A percentile compares a stretch with the other conserved stretches of the same genome.
These are phyloP conservation scores for Rhabdomys dilectus DNA, from an alignment of 2,113 vertebrate species.

Conservation along the genomic window DNA sequence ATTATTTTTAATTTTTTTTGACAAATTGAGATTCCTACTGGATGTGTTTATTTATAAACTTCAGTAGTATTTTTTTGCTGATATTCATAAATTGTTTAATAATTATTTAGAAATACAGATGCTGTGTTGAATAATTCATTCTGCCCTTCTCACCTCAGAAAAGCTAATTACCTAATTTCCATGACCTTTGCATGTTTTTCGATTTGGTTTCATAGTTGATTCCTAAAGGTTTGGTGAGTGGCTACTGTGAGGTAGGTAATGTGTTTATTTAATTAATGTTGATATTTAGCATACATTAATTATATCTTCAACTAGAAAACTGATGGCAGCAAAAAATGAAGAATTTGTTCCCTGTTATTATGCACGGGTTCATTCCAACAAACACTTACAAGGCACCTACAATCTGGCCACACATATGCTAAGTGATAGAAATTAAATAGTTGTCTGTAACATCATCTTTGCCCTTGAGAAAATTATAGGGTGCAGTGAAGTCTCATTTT, in stretches of 20 bases:
- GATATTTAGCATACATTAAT: conserved; percentile 67
- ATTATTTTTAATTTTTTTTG: conserved; percentile 28
- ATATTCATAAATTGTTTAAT: conserved; percentile 58
- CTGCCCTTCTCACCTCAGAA: conserved; percentile 65
- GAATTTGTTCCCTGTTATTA: background rate
- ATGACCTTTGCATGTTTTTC: conserved; percentile 69
- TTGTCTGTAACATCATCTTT: conserved; percentile 36
- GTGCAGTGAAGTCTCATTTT: background rate
- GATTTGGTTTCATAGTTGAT: conserved; percentile 62
- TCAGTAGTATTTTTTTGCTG: conserved; percentile 47
- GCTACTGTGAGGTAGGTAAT: conserved; percentile 50
- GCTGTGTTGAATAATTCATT: conserved; percentile 75
- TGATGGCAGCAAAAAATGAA: background rate
- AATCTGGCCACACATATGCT: background rate
- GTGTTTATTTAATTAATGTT: conserved; percentile 68
- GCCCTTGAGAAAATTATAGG: conserved; percentile 40
- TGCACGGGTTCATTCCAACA: background rate
- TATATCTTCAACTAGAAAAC: conserved; percentile 17
- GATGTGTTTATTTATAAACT: conserved; percentile 30
- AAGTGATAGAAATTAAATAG: conserved; percentile 26
- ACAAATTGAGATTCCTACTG: background rate
- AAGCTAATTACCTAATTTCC: conserved; percentile 74
- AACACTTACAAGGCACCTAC: background rate
- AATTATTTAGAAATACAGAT: conserved; percentile 61
- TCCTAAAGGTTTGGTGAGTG: conserved; percentile 53